Percentiles rank a stretch among this genome's conserved stretches.
phyloP scores from a whole-genome alignment of 2,797 vertebrate genomes.

The Gastrophryne carolinensis region DNA sequence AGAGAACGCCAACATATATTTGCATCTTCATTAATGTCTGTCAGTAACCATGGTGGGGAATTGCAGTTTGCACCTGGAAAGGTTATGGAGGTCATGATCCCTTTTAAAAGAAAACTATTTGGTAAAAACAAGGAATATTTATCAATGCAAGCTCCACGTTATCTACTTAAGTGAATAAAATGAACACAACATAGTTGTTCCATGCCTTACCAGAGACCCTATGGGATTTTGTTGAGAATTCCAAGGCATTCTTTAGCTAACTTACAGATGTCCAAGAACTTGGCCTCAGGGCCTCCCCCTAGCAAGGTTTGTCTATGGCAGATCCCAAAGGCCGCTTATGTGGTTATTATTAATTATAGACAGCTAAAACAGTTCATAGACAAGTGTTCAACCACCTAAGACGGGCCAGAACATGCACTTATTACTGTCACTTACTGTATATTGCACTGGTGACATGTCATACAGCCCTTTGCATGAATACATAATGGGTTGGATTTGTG shows the following conservation, averaged over 20 bases:
- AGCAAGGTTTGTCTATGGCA: background rate
- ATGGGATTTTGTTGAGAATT: background rate
- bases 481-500: too few relatives aligned
- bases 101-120: background rate
- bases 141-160: too few relatives aligned
- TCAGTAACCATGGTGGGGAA: conserved; percentile 6
- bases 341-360: background rate
- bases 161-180: too few relatives aligned
- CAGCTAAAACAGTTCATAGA: too few relatives aligned
- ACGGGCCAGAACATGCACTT: too few relatives aligned
- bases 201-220: background rate
- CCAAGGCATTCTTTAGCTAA: background rate
- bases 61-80: conserved; percentile 13
- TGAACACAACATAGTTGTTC: too few relatives aligned
- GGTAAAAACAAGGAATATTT: too few relatives aligned
- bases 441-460: too few relatives aligned
- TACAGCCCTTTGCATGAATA: too few relatives aligned
- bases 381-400: too few relatives aligned
- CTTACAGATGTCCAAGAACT: background rate
- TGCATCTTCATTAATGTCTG: conserved; percentile 28
- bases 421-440: too few relatives aligned
- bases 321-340: background rate
- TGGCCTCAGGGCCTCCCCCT: background rate
- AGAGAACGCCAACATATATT: background rate
- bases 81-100: background rate